Percentiles rank a stretch among this genome's conserved stretches.
Conservation (phyloP, 2,797 vertebrate genomes). For the Euthynnus affinis region DNA sequence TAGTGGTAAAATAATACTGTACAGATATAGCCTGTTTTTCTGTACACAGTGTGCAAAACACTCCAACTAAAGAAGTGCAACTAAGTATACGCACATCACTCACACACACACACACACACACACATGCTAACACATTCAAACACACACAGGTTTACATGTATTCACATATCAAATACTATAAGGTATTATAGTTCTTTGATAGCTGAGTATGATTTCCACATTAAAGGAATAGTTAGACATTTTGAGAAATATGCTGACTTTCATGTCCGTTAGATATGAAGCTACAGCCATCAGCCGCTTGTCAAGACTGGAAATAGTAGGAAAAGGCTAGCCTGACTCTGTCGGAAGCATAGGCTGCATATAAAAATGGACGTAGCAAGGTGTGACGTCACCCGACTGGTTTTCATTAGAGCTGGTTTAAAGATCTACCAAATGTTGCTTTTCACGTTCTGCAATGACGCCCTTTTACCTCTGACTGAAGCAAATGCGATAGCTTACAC, state of each 20-base stretch:
- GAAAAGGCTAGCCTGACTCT: background rate
- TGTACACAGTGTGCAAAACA: conserved; percentile 72
- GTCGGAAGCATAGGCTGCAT: background rate
- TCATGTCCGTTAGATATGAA: too few relatives aligned
- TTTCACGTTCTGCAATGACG: too few relatives aligned
- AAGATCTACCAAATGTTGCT: too few relatives aligned
- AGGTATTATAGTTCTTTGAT: conserved; percentile 44
- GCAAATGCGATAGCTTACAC: too few relatives aligned
- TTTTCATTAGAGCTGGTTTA: too few relatives aligned
- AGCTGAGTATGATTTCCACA: conserved; percentile 17
- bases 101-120: conserved; percentile 27
- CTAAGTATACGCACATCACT: conserved; percentile 41
- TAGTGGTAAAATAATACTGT: conserved; percentile 68
- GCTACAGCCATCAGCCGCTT: background rate
- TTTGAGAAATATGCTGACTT: background rate
- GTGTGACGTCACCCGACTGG: too few relatives aligned
- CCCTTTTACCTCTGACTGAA: too few relatives aligned
- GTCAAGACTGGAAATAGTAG: background rate
- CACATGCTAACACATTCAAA: conserved; percentile 32
- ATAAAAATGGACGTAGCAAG: too few relatives aligned
- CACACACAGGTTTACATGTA: conserved; percentile 57
- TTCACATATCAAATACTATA: conserved; percentile 63
- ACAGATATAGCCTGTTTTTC: conserved; percentile 41
- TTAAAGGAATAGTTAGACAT: conserved; percentile 16
- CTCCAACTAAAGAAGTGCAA: conserved; percentile 52